Base-by-base conservation (phyloP, 2,797 vertebrate genomes). In the Passerculus sandwichensis region DNA sequence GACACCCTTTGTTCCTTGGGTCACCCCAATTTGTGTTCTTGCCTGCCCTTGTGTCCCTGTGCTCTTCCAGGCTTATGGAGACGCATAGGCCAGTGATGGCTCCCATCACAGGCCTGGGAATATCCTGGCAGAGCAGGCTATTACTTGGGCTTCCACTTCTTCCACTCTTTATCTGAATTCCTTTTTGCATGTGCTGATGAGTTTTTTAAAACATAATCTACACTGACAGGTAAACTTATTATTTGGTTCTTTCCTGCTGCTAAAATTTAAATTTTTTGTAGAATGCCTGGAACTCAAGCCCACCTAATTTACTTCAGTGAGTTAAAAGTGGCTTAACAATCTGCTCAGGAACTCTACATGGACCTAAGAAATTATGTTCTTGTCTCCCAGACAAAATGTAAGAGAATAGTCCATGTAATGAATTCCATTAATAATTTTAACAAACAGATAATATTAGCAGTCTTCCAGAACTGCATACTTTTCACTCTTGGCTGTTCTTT, bases 341-440 rank as follows among this genome's bases (percentile, higher is more conserved):
- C 47, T 78, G 38, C 56, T 85, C 61, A 85, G 45, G 13, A 66
- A 69, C 30, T 61, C 70, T 66, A 20, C n/a, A 81, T 18, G 22
- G 66, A 62, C 60, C 32, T 17, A 70, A 61, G 30, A 88, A 77
- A 84, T 83, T 77, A 23, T 64, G 15, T 42, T 93, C 30, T 79
- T 78, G 32, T 85, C 62, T 91, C 17, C 30, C 57, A 84, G 71
- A 79, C n/a, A 70, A 87, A 93, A 82, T 61, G 10, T 32, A 78
- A 85, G 60, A 82, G 32, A 48, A 48, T 4, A 79, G 42, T 56
- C 51, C 17, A 26, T 48, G 32, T 88, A 42, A 90, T 74, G 50
- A 88, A 4, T 88, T 83, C 30, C 44, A 84, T 71, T 77, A 91
- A 93, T 53, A 90, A 94, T 78, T 91, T 87, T 91, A 96, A 93